Percentiles rank a stretch among this genome's conserved stretches.
These are phyloP conservation scores for Campoletis sonorensis DNA, from an alignment of 1,140 invertebrate species.

Conservation along the genomic window DNA sequence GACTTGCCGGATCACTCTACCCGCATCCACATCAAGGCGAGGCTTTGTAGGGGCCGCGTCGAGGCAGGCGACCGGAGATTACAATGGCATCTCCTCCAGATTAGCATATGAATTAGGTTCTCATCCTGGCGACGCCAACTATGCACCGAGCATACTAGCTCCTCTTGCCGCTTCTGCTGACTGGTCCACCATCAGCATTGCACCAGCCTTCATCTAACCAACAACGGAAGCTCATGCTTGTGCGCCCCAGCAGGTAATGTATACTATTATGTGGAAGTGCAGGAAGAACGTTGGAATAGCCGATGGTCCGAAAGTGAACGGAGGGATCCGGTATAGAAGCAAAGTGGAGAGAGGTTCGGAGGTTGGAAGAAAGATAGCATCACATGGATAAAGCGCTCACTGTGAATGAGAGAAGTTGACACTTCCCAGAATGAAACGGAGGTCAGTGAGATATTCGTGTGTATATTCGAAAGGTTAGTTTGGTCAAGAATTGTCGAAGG, in stretches of 20 bases:
- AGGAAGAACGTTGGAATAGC: constrained; percentile 26
- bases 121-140: constrained; percentile 48
- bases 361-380: neutral
- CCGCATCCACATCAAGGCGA: constrained; percentile 70
- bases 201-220: constrained; percentile 31
- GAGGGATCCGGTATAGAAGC: constrained; percentile 26
- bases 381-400: neutral
- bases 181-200: constrained; percentile 30
- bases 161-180: constrained; percentile 34
- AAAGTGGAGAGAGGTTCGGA: neutral
- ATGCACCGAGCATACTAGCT: constrained; percentile 47
- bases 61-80: constrained; percentile 74
- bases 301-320: constrained; percentile 25
- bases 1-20: constrained; percentile 67
- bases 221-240: constrained; percentile 20
- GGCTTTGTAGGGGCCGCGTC: constrained; percentile 70
- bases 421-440: neutral
- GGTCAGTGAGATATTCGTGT: constrained; percentile 6
- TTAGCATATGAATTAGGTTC: constrained; percentile 76
- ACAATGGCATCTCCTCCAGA: constrained; percentile 76
- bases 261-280: constrained; percentile 40
- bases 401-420: neutral
- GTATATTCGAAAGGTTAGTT: neutral
- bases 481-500: neutral
- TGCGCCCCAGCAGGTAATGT: constrained; percentile 33